Evolutionary conservation across 2,113 vertebrate species (phyloP), one percentile per base, ranked within the genome.

Genomic region (Nycticebus coucang): DNA sequence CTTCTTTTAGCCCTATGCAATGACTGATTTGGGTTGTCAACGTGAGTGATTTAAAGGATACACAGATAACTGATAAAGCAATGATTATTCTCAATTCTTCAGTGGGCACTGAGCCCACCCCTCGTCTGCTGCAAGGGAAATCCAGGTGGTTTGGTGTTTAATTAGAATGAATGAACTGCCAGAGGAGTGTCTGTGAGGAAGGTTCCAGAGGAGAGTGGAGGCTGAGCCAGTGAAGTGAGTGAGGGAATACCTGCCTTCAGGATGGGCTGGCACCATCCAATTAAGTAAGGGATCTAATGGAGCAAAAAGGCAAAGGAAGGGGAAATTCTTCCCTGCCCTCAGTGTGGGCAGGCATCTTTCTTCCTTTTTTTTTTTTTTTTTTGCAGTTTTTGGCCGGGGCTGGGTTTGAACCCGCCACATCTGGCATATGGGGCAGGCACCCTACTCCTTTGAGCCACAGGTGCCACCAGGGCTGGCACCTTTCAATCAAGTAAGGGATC

Each of bases 121-220:
- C 62, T 30, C 22, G n/a, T 33, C 72, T 57, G 28, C 59, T 45
- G 1, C 72, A 30, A 17, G 22, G n/a, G n/a, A 45, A 72, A 72
- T n/a, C 33, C 55, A 35, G 22, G 53, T 14, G 37, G 26, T 28
- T 0, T 41, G 19, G 57, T n/a, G 37, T 18, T 41, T 41, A 64
- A 22, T 24, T 14, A 57, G n/a, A 66, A 68, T 45, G 33, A n/a
- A 4, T 21, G 68, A 17, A 11, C 64, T 66, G 35, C n/a, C 28
- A 22, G 57, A 60, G 50, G 50, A 6, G 21, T 22, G 2, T n/a
- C 28, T 64, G 8, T 11, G 41, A 68, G 30, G 35, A 12, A 5
- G 1, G 21, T 15, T 66, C n/a, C 59, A 53, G 10, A 60, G 78
- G 11, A n/a, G 14, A 1, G 1, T 3, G 2, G 28, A 3, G 9